phyloP scores from a whole-genome alignment of 2,113 vertebrate genomes.

The Hypomesus transpacificus region DNA sequence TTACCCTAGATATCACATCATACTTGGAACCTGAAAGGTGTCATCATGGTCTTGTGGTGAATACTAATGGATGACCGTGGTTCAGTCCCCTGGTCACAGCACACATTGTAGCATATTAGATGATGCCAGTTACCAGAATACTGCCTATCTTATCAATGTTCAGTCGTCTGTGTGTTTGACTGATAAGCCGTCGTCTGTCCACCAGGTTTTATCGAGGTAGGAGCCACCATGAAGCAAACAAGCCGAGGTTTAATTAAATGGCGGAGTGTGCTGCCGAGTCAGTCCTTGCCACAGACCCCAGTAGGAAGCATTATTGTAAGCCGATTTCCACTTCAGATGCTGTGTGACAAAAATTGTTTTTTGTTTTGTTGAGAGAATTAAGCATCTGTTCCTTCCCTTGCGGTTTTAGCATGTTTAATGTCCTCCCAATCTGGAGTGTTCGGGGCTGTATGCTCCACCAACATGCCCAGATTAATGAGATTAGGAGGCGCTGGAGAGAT shows the following conservation, averaged over 20 bases:
- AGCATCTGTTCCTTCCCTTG: background rate
- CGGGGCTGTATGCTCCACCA: background rate
- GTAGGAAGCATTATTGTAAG: background rate
- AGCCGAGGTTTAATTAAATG: constrained; percentile 29
- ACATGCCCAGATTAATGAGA: constrained; percentile 1
- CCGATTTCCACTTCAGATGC: background rate
- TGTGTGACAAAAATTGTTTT: background rate
- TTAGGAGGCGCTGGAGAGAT: background rate
- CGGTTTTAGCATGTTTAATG: background rate
- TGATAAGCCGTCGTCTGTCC: background rate
- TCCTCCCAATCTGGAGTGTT: background rate
- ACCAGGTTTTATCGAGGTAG: background rate
- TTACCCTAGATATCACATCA: no score
- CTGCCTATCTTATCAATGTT: constrained; percentile 1
- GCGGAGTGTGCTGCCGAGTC: background rate
- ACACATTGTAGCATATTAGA: no score
- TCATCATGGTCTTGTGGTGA: no score
- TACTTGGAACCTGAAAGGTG: no score
- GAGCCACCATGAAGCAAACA: background rate
- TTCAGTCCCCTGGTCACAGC: no score
- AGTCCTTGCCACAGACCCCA: background rate
- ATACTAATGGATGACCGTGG: no score
- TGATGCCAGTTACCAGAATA: no score
- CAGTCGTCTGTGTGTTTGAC: background rate
- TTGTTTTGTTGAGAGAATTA: background rate